Conservation (phyloP, 2,113 vertebrate genomes). For the Neodon shergylaensis region DNA sequence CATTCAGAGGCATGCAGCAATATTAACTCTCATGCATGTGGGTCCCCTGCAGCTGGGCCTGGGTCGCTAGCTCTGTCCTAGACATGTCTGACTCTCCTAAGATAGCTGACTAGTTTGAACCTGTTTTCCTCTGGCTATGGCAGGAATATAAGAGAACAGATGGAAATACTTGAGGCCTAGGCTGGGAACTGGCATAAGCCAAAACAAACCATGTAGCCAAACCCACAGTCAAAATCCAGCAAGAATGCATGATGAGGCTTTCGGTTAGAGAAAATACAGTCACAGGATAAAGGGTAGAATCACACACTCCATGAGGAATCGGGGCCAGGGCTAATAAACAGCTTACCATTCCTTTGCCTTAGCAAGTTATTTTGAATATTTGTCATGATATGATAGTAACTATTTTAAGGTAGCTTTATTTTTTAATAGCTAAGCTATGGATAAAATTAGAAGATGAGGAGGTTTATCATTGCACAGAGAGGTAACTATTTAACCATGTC, state of each 20-base stretch:
- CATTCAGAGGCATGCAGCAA: not conserved
- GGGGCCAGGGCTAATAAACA: not conserved
- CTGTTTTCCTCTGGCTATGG: not conserved
- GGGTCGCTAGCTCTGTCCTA: not conserved
- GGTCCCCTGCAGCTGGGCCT: not conserved
- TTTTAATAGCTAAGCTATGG: conserved; percentile 32
- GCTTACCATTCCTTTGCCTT: not conserved
- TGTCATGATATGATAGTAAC: not conserved
- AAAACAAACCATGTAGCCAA: conserved; percentile 18
- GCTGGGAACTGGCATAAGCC: conserved; percentile 31
- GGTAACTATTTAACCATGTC: not conserved
- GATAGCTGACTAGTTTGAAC: not conserved
- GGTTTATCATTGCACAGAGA: conserved; percentile 40
- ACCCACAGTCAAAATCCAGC: not conserved
- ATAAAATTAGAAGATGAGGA: conserved; percentile 1
- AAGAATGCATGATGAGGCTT: not conserved
- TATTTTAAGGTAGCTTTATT: conserved; percentile 51
- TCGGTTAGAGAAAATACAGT: not conserved
- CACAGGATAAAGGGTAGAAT: not conserved
- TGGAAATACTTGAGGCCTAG: not conserved
- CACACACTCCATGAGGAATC: not conserved
- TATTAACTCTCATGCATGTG: not conserved
- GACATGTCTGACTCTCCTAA: not conserved
- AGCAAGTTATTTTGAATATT: conserved; percentile 21
- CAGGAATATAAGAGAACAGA: conserved; percentile 11